Evolutionary conservation across 2,888 invertebrate species (phyloP).

Genomic region (Yponomeuta sedellus): DNA sequence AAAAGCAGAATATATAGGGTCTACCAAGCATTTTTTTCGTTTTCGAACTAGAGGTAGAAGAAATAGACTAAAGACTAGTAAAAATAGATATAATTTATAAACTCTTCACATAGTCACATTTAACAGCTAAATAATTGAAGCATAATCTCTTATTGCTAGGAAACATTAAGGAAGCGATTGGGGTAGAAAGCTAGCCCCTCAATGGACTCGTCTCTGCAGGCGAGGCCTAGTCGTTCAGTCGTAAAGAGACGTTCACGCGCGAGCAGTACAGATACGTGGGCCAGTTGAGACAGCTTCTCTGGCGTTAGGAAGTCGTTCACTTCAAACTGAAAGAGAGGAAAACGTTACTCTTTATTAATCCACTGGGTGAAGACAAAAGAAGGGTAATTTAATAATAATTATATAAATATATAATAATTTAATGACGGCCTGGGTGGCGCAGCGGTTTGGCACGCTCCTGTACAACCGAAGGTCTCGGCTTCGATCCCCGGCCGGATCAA

Average conservation of each 20-base stretch:
- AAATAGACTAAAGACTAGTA: neutral
- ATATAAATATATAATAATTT: too few species aligned
- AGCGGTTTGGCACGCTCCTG: too few species aligned
- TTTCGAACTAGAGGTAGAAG: neutral
- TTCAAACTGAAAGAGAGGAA: conserved; percentile 72
- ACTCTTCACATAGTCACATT: conserved; percentile 3
- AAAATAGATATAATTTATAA: neutral
- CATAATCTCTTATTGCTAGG: conserved; percentile 5
- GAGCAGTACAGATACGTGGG: conserved; percentile 90
- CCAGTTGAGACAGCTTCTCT: conserved; percentile 88
- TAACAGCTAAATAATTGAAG: neutral
- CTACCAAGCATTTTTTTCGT: too few species aligned
- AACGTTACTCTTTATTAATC: neutral
- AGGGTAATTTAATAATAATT: too few species aligned
- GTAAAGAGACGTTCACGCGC: conserved; percentile 92
- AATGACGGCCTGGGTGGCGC: too few species aligned
- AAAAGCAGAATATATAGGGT: neutral
- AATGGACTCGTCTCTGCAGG: conserved; percentile 96
- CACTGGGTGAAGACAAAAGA: too few species aligned
- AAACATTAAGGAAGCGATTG: conserved; percentile 83
- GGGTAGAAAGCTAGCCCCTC: conserved; percentile 97
- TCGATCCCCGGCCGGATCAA: too few species aligned
- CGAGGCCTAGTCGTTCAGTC: conserved; percentile 89
- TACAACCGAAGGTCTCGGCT: too few species aligned
- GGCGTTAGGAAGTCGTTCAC: conserved; percentile 85